phyloP scores from a whole-genome alignment of 2,797 vertebrate species.

The Moxostoma hubbsi region DNA sequence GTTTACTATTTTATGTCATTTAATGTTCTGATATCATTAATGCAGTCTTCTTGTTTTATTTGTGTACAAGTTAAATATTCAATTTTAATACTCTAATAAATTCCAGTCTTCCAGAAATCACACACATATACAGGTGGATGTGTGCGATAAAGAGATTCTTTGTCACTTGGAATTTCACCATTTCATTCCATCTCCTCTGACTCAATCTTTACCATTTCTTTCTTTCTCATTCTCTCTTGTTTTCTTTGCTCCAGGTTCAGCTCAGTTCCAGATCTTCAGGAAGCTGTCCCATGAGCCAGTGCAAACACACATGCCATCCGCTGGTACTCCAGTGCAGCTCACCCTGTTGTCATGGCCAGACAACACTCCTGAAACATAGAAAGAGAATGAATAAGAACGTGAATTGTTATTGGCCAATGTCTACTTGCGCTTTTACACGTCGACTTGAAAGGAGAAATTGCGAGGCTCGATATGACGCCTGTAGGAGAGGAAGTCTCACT shows the following conservation, averaged over 20 bases:
- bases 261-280: constrained; percentile 96
- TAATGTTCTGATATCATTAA: constrained; percentile 40
- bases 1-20: constrained; percentile 47
- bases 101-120: constrained; percentile 1
- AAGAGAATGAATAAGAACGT: background rate
- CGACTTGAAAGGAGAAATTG: no score
- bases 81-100: constrained; percentile 14
- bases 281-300: constrained; percentile 99
- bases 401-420: no score
- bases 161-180: constrained; percentile 15
- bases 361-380: constrained; percentile 75
- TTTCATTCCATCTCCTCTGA: constrained; percentile 29
- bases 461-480: no score
- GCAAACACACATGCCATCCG: constrained; percentile 92
- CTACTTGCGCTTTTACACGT: no score
- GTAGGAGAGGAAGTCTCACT: no score
- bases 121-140: constrained; percentile 16
- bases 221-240: constrained; percentile 5
- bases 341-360: constrained; percentile 97
- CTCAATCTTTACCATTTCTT: constrained; percentile 24
- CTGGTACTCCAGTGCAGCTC: constrained; percentile 93
- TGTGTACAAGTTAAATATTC: constrained; percentile 49
- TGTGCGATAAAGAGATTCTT: constrained; percentile 3
- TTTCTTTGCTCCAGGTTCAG: constrained; percentile 5
- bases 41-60: constrained; percentile 51